Evolutionary conservation across 1,140 invertebrate genomes (phyloP), one percentile per base, ranked within the genome.

Genomic region (Megathymus violae): DNA sequence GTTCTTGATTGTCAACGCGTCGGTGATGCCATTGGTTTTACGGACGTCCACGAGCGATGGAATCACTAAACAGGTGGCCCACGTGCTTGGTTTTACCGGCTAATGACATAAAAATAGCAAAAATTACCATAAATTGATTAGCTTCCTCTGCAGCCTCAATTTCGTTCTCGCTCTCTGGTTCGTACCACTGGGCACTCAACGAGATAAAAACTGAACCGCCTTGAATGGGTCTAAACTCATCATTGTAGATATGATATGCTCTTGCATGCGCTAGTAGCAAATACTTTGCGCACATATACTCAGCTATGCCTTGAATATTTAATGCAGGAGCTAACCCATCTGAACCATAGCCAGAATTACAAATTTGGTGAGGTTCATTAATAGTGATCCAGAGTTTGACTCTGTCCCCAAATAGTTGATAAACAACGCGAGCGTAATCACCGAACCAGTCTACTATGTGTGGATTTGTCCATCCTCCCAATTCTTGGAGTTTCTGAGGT

Each of bases 331-430:
- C 92, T 69, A 89, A 81, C 5, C 74, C 77, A 34, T 76, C 82
- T 2, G 70, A 67, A 7, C 92, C 92, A 75, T 95, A 95, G 4
- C 92, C 93, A 10, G 82, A 74, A 41, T 91, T 80, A 56, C 94
- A 94, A 6, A 93, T 76, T 61, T 93, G 89, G 70, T 90, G 85
- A 0, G 94, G 94, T 80, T 96, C 94, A 71, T 95, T 95, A 22
- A 96, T 91, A 0, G 95, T 96, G 0, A 93, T 92, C 94, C 94
- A 96, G 38, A 88, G 62, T 66, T 93, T 93, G 0, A 95, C 93
- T 64, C 93, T 88, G 80, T 94, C 92, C 0, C 94, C 94, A 62
- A 93, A 94, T 59, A 89, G 80, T 61, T 92, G 80, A 67, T 94
- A 93, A 1, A 92, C 85, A 1, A 94, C 47, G 15, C 91, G 80